These are phyloP conservation scores for Sciurus carolinensis DNA, from an alignment of 2,797 vertebrate genomes.

Conservation along the genomic window DNA sequence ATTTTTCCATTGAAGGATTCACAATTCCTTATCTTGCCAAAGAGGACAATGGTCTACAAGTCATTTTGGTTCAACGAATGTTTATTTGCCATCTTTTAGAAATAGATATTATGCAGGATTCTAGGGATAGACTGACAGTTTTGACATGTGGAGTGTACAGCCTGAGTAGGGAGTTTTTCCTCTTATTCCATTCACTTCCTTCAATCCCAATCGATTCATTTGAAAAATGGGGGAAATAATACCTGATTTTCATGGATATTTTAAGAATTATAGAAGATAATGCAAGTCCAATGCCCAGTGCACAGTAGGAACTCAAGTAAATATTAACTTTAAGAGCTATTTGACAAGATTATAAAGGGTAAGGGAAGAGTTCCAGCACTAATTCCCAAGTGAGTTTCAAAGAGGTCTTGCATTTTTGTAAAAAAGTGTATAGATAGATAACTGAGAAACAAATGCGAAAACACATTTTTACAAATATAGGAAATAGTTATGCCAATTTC, in stretches of 20 bases:
- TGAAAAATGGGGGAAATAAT: not conserved
- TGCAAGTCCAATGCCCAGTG: not conserved
- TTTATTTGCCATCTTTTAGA: not conserved
- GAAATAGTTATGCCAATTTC: not conserved
- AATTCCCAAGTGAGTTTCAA: not conserved
- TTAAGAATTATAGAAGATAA: conserved; percentile 1
- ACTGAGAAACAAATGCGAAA: not conserved
- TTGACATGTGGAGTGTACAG: not conserved
- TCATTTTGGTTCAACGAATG: not conserved
- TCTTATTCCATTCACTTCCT: not conserved
- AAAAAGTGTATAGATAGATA: not conserved
- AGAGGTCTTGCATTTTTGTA: conserved; percentile 19
- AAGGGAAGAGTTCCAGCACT: not conserved
- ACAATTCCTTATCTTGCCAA: not conserved
- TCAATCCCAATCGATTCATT: not conserved
- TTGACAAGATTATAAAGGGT: not conserved
- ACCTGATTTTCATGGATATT: not conserved
- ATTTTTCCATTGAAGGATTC: not conserved
- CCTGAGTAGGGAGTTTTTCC: not conserved
- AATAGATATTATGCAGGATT: not conserved
- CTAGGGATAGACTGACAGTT: not conserved
- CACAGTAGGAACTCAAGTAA: not conserved
- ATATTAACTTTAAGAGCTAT: not conserved
- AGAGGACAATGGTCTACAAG: not conserved
- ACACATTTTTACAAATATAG: not conserved